Percentiles rank a stretch among this genome's conserved stretches.
Conservation (phyloP, 2,888 invertebrate species). For the Tortricodes alternella region DNA sequence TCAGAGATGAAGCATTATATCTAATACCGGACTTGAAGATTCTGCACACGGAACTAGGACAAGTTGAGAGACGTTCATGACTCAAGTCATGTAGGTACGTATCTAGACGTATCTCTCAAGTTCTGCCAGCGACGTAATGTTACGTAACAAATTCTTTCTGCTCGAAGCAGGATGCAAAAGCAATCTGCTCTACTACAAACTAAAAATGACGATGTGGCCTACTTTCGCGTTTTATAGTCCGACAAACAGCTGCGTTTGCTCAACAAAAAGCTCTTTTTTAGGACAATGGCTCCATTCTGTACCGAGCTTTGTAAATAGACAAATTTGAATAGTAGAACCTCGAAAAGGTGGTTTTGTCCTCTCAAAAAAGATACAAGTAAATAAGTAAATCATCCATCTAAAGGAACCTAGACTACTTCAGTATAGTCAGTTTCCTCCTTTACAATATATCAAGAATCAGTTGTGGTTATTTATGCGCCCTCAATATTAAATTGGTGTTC, state of each 20-base stretch:
- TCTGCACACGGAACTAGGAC: slow-evolving; percentile 2
- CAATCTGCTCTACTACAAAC: slow-evolving; percentile 18
- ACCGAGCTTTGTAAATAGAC: slow-evolving; percentile 7
- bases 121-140: slow-evolving; percentile 1
- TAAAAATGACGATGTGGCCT: slow-evolving; percentile 28
- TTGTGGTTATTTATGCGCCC: too few species aligned
- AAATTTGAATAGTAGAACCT: slow-evolving; percentile 4
- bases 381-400: not conserved
- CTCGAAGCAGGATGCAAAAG: slow-evolving; percentile 12
- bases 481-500: too few species aligned
- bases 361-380: not conserved
- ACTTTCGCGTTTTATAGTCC: slow-evolving; percentile 22
- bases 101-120: slow-evolving; percentile 4
- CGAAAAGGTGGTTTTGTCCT: not conserved
- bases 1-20: slow-evolving; percentile 10
- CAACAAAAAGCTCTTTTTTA: slow-evolving; percentile 28
- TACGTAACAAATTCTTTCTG: not conserved
- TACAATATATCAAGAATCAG: too few species aligned
- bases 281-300: slow-evolving; percentile 23
- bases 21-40: not conserved
- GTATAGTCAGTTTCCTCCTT: too few species aligned
- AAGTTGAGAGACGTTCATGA: not conserved
- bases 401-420: too few species aligned
- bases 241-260: slow-evolving; percentile 26
- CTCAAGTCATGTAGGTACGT: not conserved